Evolutionary conservation across 1,140 invertebrate genomes (phyloP).

Genomic region (Drosophila prosaltans): DNA sequence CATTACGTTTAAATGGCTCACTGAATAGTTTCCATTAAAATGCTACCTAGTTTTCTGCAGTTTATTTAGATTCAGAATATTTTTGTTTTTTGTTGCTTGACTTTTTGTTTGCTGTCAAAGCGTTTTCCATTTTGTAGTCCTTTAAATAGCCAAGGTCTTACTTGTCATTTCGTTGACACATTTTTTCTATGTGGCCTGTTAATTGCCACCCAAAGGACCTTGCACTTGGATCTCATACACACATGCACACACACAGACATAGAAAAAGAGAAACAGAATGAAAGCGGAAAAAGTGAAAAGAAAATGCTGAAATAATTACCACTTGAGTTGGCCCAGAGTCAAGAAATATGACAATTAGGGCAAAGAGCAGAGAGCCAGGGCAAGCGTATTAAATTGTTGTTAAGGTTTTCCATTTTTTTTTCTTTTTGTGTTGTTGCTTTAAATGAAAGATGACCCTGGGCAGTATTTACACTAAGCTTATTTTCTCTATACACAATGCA

Average conservation of each 20-base stretch:
- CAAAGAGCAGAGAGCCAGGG: neutral
- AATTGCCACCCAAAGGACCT: conserved; percentile 1
- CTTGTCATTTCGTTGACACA: conserved; percentile 12
- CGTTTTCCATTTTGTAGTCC: neutral
- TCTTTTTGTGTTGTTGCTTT: too few species aligned
- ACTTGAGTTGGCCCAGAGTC: neutral
- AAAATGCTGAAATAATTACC: conserved; percentile 13
- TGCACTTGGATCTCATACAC: neutral
- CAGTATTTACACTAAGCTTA: neutral
- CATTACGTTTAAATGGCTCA: conserved; percentile 9
- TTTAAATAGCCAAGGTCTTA: conserved; percentile 10
- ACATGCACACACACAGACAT: neutral
- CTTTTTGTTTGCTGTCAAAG: conserved; percentile 2
- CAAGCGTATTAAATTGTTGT: neutral
- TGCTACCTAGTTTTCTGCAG: neutral
- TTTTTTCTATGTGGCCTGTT: conserved; percentile 9
- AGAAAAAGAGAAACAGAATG: neutral
- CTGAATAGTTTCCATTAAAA: conserved; percentile 8
- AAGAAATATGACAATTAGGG: conserved; percentile 9
- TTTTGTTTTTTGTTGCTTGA: neutral
- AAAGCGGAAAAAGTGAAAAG: neutral
- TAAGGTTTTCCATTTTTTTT: too few species aligned
- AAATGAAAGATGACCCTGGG: neutral
- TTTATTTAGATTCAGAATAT: neutral
- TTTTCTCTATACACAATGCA: conserved; percentile 1